Evolutionary conservation across 2,113 vertebrate genomes (phyloP), one percentile per base, ranked within the genome.

Genomic region (Ranitomeya imitator): DNA sequence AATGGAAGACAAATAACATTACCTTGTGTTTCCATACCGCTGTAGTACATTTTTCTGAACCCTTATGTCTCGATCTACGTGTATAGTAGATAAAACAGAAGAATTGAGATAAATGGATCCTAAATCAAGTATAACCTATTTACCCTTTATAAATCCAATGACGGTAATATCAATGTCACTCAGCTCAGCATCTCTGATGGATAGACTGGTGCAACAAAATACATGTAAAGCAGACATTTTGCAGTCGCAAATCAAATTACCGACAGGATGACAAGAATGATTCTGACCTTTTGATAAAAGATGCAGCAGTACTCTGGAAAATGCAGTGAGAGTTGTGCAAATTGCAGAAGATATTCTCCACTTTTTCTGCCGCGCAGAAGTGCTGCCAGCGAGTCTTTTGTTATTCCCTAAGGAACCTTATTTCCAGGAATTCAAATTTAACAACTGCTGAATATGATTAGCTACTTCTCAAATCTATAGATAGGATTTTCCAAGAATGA

Each of bases 361-460:
- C 31, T 51, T 87, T 65, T 54, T 76, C 21, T n/a, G 8, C 57
- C 18, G 8, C 18, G 31, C 79, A 61, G 86, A 83, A 82, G 83
- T 88, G 54, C 57, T 88, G 67, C 57, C 69, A 65, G 79, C 55
- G 23, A 81, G 57, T 61, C 86, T 83, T 88, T 59, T 59, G 57
- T 83, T 45, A 76, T 76, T 83, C 86, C 80, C 86, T 77, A 71
- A 54, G 86, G 80, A 83, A 77, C 45, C 69, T 57, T 76, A 61
- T 83, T 88, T 83, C 79, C 79, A 88, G 69, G 79, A 88, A 88
- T 83, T 54, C 86, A 88, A 83, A 69, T 76, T 69, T 65, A 74
- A 83, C 79, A 83, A 83, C 79, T 76, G 79, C 80, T 83, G 69
- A 83, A 76, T 88, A n/a, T 88, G 79, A 88, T 83, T 88, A 88